Evolutionary conservation across 2,888 invertebrate genomes (phyloP), one percentile per base, ranked within the genome.

Genomic region (Toxonevra muliebris): DNA sequence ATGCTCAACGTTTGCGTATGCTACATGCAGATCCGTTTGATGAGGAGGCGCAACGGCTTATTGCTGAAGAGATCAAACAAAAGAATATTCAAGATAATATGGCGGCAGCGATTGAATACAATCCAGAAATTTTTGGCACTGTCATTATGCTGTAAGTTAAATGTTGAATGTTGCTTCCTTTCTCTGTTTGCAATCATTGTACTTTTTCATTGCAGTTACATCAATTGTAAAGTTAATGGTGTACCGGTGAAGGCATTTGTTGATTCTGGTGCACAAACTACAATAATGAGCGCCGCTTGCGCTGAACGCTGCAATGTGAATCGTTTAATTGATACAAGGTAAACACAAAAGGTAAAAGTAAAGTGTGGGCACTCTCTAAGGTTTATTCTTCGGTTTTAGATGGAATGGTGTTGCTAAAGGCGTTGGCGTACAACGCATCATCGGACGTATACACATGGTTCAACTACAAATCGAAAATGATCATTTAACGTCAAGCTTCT

Each of bases 51-150:
- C 98, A 98, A 85, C 89, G 93, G 71, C 88, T 96, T 79, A 98
- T 98, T 75, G 97, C 97, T 4, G 97, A 97, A 82, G 96, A 97
- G 86, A 98, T 98, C 72, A 89, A 93, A 76, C 95, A 93, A 80
- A 94, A 97, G 83, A 98, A 98, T 85, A 96, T 98, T 72, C 96
- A 98, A 85, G 95, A 96, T 0, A 98, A 98, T 81, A 98, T 98
- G 97, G 96, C 98, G 82, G 96, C 96, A 1, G 98, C 98, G 0
- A 96, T 98, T 91, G 98, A 99, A 82, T 96, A 96, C 84, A 96
- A 97, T 86, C 99, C 99, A 0, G 99, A 99, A 86, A 96, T 95
- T 55, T 98, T 98, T 86, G 98, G 97, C 67, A 95, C 96, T 43
- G 98, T 99, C 55, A 93, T 95, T 59, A 98, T 99, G 99, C 88